Evolutionary conservation across 2,888 invertebrate genomes (phyloP), one percentile per base, ranked within the genome.

Genomic region (Tetramorium bicarinatum): DNA sequence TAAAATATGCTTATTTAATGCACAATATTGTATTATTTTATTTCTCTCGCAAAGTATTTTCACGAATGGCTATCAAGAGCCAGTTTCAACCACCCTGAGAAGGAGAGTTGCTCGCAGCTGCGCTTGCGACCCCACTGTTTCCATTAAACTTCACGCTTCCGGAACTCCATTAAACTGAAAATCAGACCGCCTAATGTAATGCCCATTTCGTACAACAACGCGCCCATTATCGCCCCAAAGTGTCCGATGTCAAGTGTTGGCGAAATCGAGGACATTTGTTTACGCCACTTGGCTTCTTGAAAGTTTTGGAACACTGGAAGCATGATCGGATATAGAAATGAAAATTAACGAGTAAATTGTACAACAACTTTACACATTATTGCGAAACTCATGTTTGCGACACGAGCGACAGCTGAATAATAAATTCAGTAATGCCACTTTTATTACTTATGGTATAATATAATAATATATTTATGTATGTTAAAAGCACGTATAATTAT

Each of bases 161-260:
- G 85, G 83, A 83, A 83, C 89, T 87, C 89, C 87, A 79, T 87
- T 87, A 87, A 87, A 82, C 84, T 82, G 41, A 83, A 83, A 87
- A 88, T 90, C 77, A 87, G 85, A 84, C 85, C 89, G 83, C 83
- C 77, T 56, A 54, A 76, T 84, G 87, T 87, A 88, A 88, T 87
- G 87, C 74, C 82, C 81, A 76, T 72, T 61, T 52, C 49, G 84
- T 81, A 82, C 80, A 86, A 80, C 87, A 49, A 75, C 84, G 67
- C 44, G 49, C 77, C 82, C 82, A 74, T 86, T 84, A 61, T 56
- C 77, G 69, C 47, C 61, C 61, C 82, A 72, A 88, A 77, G 77
- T 87, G 76, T 81, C 67, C 64, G 25, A 47, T n/a, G 49, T 49
- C 49, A 49, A 49, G 18, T 49, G 49, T 75, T 59, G n/a, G 49